Base-by-base conservation (phyloP, 1,140 invertebrate genomes). In the Drosophila sulfurigaster region DNA sequence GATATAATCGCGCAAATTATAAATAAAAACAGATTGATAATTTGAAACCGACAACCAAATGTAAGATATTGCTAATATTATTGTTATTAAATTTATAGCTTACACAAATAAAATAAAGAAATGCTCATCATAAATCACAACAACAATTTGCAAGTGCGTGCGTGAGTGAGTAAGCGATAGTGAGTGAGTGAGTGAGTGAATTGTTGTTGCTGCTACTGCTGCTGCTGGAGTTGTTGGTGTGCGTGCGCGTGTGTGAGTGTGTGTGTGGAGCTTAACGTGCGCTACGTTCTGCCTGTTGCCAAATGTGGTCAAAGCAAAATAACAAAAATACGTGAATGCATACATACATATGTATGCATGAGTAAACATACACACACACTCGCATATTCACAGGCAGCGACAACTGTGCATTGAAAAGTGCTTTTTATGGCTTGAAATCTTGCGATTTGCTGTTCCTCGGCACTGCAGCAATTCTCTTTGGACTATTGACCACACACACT, bases 221-320 rank as follows among this genome's bases (percentile, higher is more conserved):
- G 60, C 35, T 73, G 60, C 70, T 72, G 71, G 57, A 74, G 65
- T 69, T 69, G 20, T 16, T 52, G 10, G 25, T 58, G 54, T 41
- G 80, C 56, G 74, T 75, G 67, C 63, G 64, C 70, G 75, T 73
- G 79, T 75, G 67, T 66, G 64, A 70, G 75, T 73, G 79, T 59
- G 30, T 32, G 30, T 32, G 30, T 81, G 41, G 49, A 56, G 70
- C 75, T 78, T 78, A 78, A 78, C 72, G 73, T 72, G 77, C n/a
- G 51, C 64, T 72, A 64, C 58, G 67, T 70, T 79, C 73, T 81
- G 73, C 59, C 62, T 70, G 82, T 86, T 81, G 81, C 83, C 83
- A 87, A 87, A 87, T 87, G 83, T 87, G 83, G 83, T 87, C 78
- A 87, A 88, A 80, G 78, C 81, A 64, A 81, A 85, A 80, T 74